Conservation (phyloP, 2,797 vertebrate genomes). For the Ctenosaura bakeri region DNA sequence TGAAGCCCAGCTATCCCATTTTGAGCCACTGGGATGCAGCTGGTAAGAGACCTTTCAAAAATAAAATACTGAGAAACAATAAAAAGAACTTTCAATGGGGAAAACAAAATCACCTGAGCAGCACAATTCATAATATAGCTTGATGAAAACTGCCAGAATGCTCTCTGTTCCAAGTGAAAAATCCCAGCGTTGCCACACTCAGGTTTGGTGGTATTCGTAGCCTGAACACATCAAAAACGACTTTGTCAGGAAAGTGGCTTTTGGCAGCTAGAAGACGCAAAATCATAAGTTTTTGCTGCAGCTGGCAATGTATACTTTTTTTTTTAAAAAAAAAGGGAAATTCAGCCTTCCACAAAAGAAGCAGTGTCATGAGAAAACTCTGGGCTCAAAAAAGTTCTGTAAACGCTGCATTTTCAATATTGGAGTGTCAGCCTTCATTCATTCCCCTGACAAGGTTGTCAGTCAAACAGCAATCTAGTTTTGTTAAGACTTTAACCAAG, state of each 20-base stretch:
- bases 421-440: conserved; percentile 84
- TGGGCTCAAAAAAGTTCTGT: conserved; percentile 67
- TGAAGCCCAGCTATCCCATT: not conserved
- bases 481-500: conserved; percentile 79
- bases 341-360: conserved; percentile 77
- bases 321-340: conserved; percentile 65
- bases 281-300: conserved; percentile 52
- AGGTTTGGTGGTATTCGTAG: conserved; percentile 39
- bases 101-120: conserved; percentile 1
- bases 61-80: not conserved
- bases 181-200: conserved; percentile 35
- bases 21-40: not conserved
- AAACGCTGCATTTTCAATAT: conserved; percentile 82
- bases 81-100: not conserved
- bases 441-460: conserved; percentile 81
- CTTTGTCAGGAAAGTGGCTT: conserved; percentile 9
- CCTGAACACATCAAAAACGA: conserved; percentile 57
- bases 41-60: not conserved
- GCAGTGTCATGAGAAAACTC: conserved; percentile 82
- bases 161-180: conserved; percentile 48
- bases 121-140: conserved; percentile 32
- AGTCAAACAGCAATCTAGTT: conserved; percentile 82
- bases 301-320: conserved; percentile 56
- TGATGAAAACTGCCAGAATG: conserved; percentile 53
- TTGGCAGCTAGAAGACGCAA: conserved; percentile 54